These are phyloP conservation scores for Ammodramus savannarum DNA, from an alignment of 2,113 vertebrate genomes.

Conservation along the genomic window DNA sequence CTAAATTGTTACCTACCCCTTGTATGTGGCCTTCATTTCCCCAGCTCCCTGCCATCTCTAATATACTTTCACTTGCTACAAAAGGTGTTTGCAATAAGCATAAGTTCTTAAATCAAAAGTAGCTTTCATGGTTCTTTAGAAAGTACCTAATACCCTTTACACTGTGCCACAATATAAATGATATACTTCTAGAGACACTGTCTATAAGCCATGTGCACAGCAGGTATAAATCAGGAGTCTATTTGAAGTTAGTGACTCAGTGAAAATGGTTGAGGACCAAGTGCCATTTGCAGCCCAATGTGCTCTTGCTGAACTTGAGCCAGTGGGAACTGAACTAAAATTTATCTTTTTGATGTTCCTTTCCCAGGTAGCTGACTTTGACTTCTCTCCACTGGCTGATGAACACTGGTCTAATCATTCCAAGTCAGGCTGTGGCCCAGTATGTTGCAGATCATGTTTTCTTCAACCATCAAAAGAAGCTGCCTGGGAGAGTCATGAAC, in stretches of 20 bases:
- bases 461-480: constrained; percentile 38
- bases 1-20: background rate
- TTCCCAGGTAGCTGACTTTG: constrained; percentile 72
- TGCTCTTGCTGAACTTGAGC: background rate
- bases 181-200: background rate
- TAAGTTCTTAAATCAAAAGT: background rate
- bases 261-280: background rate
- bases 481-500: constrained; percentile 58
- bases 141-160: background rate
- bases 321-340: background rate
- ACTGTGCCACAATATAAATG: background rate
- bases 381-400: constrained; percentile 71
- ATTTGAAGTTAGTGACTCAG: background rate
- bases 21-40: background rate
- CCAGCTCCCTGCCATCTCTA: background rate
- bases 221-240: background rate
- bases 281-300: background rate
- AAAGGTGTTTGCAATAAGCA: background rate
- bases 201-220: background rate
- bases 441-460: constrained; percentile 62
- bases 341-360: background rate
- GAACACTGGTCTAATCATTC: constrained; percentile 26
- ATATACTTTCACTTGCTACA: background rate
- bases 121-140: background rate
- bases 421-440: constrained; percentile 27